Conservation (phyloP, 1,140 invertebrate genomes). For the Achroia grisella region DNA sequence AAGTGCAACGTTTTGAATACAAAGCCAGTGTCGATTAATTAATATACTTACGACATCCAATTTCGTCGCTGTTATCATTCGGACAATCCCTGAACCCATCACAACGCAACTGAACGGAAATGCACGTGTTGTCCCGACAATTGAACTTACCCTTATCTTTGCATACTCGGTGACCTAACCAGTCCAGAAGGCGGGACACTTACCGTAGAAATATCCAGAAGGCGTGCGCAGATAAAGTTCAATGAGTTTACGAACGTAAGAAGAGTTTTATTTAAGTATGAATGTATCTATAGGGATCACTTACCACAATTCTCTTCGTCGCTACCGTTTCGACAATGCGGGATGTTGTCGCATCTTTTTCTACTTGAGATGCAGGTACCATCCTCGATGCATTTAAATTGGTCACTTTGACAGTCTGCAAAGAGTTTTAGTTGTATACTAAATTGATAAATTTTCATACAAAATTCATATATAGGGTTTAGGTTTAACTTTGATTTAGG, state of each 20-base stretch:
- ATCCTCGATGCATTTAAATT: conserved; percentile 34
- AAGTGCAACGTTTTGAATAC: too few relatives aligned
- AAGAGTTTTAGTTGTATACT: background rate
- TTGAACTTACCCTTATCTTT: conserved; percentile 55
- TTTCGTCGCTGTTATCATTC: conserved; percentile 74
- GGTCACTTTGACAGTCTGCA: conserved; percentile 44
- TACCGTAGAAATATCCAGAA: conserved; percentile 36
- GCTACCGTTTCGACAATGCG: conserved; percentile 82
- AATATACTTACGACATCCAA: conserved; percentile 73
- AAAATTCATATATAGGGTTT: too few relatives aligned
- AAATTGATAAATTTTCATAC: too few relatives aligned
- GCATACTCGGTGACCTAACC: conserved; percentile 58
- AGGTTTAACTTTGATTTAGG: too few relatives aligned
- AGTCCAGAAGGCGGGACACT: conserved; percentile 38
- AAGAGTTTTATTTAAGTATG: too few relatives aligned
- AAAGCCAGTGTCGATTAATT: too few relatives aligned
- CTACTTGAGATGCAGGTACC: conserved; percentile 78
- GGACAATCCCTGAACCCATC: conserved; percentile 73
- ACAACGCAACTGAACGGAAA: conserved; percentile 77
- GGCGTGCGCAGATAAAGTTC: conserved; percentile 24
- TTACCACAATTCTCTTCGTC: conserved; percentile 79
- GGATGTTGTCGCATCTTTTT: conserved; percentile 82
- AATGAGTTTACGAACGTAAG: too few relatives aligned
- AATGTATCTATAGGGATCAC: conserved; percentile 3
- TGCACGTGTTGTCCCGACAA: conserved; percentile 80